Evolutionary conservation across 2,113 vertebrate genomes (phyloP), one percentile per base, ranked within the genome.

Genomic region (Dolichallabes microphthalmus): DNA sequence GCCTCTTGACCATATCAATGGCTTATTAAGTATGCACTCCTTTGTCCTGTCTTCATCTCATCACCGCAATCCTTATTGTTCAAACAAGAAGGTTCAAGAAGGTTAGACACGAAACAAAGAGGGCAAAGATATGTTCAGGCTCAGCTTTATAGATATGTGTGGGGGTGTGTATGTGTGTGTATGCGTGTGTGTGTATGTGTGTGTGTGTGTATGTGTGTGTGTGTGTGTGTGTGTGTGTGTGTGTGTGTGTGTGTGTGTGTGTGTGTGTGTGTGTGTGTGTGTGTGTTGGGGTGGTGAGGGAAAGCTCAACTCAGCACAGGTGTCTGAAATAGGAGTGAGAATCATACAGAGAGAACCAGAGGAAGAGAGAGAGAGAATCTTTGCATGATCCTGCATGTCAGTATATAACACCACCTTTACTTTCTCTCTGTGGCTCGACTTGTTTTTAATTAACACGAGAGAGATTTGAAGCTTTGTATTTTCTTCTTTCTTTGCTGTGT

Each of bases 401-500:
- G 57, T 53, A 50, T 73, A 55, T 14, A 53, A 78, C 83, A 85
- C 76, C 60, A 68, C 61, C 71, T 63, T 64, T 60, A 53, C 32
- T 45, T 45, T n/a, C 68, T 58, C 39, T 57, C 19, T 27, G 25
- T 73, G 60, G 50, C 73, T 66, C 10, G n/a, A 27, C 71, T 78
- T 63, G 45, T 32, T 35, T 64, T 86, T 57, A 80, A 80, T 85
- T 82, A 86, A 74, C 78, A 86, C 50, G 27, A 60, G 45, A 78
- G 50, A 39, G 57, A 68, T 60, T 55, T 32, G 11, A 17, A 63
- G 79, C 45, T 82, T 75, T 75, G 9, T 22, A 64, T 66, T 81
- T 74, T 10, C 22, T 81, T 15, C 20, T n/a, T 58, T 76, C 53
- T 45, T 58, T 58, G 6, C 50, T n/a, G 39, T 76, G 58, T 75